Conservation (phyloP, 2,888 invertebrate species). For the Slavum lentiscoides region DNA sequence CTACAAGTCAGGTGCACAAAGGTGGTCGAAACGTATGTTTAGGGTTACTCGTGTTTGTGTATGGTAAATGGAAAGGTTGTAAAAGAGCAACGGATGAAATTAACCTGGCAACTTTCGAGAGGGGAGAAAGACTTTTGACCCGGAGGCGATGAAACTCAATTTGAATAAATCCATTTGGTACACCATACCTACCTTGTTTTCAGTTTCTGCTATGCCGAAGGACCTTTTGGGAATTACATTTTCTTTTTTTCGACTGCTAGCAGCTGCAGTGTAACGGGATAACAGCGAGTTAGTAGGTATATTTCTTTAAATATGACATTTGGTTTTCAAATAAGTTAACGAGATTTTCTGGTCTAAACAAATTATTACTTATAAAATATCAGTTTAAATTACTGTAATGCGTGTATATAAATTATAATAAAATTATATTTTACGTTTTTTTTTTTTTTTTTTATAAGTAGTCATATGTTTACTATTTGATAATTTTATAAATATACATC, state of each 20-base stretch:
- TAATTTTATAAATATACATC: not conserved
- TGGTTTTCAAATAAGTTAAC: constrained; percentile 1
- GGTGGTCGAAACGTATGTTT: constrained; percentile 39
- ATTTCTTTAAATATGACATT: constrained; percentile 12
- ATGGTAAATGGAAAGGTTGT: constrained; percentile 38
- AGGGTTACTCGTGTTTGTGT: constrained; percentile 18
- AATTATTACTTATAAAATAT: not conserved
- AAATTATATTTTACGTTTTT: no score
- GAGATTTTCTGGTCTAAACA: not conserved
- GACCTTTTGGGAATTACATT: constrained; percentile 41
- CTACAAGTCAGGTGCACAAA: constrained; percentile 9
- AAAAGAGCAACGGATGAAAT: constrained; percentile 52
- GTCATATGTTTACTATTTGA: not conserved
- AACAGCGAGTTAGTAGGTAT: constrained; percentile 7
- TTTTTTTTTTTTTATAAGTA: no score
- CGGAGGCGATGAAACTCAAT: constrained; percentile 53
- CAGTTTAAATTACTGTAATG: not conserved
- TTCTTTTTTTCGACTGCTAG: not conserved
- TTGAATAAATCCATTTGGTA: constrained; percentile 52
- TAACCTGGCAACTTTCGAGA: constrained; percentile 50
- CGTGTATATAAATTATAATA: no score
- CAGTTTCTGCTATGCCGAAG: constrained; percentile 13
- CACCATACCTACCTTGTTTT: constrained; percentile 37
- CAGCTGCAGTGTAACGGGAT: not conserved
- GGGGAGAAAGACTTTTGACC: constrained; percentile 48